phyloP scores from a whole-genome alignment of 92 coral and sea anemone genomes.

The Heliopora coerulea region DNA sequence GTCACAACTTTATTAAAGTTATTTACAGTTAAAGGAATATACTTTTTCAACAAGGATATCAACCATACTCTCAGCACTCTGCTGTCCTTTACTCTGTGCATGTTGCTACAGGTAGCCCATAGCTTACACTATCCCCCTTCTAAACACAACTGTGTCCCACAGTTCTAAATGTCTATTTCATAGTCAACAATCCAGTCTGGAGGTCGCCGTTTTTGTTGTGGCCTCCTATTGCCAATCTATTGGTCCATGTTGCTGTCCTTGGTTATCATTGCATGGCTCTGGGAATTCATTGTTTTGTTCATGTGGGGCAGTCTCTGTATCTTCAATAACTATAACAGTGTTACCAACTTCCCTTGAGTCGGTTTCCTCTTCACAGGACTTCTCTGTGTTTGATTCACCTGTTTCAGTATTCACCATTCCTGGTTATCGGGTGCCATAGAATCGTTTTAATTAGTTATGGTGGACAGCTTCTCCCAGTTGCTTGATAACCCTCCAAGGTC shows the following conservation, averaged over 20 bases:
- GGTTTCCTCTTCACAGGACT: background rate
- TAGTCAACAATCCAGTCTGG: slow-evolving; percentile 22
- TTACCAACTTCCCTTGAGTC: slow-evolving; percentile 4
- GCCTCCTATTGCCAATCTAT: slow-evolving; percentile 7
- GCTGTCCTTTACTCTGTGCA: no score
- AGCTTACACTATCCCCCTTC: slow-evolving; percentile 14
- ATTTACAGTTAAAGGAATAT: no score
- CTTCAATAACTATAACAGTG: slow-evolving; percentile 24
- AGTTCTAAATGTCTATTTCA: background rate
- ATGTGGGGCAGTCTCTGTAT: no score
- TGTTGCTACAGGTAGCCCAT: background rate
- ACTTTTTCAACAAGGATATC: no score
- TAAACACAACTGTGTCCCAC: slow-evolving; percentile 12
- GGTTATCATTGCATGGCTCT: background rate
- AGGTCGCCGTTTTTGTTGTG: slow-evolving; percentile 41
- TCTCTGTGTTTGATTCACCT: background rate
- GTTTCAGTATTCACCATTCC: background rate
- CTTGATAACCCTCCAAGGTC: slow-evolving; percentile 44
- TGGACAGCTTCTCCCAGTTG: slow-evolving; percentile 35
- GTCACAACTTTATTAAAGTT: no score
- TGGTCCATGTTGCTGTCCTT: slow-evolving; percentile 20
- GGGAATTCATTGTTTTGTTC: background rate
- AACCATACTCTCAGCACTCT: no score
- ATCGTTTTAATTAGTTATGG: slow-evolving; percentile 33
- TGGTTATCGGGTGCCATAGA: background rate